Evolutionary conservation across 2,888 invertebrate species (phyloP).

Genomic region (Pterostichus madidus): DNA sequence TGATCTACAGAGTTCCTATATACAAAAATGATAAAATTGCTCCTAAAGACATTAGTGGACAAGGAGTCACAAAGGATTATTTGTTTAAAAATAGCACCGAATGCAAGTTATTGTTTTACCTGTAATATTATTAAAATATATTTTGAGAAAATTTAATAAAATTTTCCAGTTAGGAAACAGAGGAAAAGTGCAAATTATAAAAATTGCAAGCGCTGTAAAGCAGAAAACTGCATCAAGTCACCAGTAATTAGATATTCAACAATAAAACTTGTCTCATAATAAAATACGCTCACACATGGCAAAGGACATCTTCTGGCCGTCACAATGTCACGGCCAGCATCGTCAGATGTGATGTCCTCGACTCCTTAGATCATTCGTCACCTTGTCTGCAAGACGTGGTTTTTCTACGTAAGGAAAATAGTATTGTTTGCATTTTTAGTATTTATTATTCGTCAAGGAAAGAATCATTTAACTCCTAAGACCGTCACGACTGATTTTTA

Average conservation of each 20-base stretch:
- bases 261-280: background rate
- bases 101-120: too few species aligned
- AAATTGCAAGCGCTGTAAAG: background rate
- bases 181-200: too few species aligned
- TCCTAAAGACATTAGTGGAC: too few species aligned
- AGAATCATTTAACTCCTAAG: background rate
- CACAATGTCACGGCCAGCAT: conserved; percentile 56
- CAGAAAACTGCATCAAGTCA: conserved; percentile 8
- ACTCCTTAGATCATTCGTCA: conserved; percentile 34
- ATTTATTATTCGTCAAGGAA: conserved; percentile 10
- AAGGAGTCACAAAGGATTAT: too few species aligned
- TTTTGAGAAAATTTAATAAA: too few species aligned
- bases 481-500: background rate
- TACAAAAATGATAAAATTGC: too few species aligned
- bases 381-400: conserved; percentile 20
- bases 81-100: too few species aligned
- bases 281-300: background rate
- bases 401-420: conserved; percentile 23
- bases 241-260: background rate
- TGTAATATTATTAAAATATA: too few species aligned
- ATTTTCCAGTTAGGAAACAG: too few species aligned
- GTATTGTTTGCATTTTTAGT: conserved; percentile 15
- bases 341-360: conserved; percentile 13
- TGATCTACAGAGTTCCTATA: too few species aligned
- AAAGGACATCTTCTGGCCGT: conserved; percentile 50